A percentile compares a stretch with the other conserved stretches of the same genome.
These are phyloP conservation scores for Lasioglossum baleicum DNA, from an alignment of 1,140 invertebrate species.

Conservation along the genomic window DNA sequence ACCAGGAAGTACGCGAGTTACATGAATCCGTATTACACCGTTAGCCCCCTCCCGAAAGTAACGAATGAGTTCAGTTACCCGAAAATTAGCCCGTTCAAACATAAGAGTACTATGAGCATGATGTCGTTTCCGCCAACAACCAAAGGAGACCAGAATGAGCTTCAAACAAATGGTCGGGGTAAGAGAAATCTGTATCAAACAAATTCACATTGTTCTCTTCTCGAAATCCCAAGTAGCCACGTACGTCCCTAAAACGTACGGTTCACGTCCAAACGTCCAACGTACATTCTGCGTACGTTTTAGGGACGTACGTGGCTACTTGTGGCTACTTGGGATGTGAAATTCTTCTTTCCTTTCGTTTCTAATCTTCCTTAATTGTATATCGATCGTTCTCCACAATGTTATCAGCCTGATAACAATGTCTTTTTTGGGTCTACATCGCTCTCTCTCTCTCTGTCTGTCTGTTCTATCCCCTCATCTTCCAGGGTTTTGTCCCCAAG, in stretches of 20 bases:
- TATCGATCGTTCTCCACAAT: slow-evolving; percentile 31
- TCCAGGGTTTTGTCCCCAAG: too few species aligned
- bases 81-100: slow-evolving; percentile 74
- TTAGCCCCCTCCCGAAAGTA: slow-evolving; percentile 63
- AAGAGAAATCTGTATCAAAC: slow-evolving; percentile 70
- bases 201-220: slow-evolving; percentile 43
- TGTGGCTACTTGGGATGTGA: too few species aligned
- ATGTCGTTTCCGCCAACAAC: slow-evolving; percentile 66
- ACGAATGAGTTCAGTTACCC: slow-evolving; percentile 73
- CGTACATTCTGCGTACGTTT: too few species aligned
- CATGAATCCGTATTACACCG: slow-evolving; percentile 62
- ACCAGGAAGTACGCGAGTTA: slow-evolving; percentile 69
- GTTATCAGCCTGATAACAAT: slow-evolving; percentile 17
- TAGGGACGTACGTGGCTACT: too few species aligned
- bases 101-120: slow-evolving; percentile 68
- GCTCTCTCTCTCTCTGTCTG: too few species aligned
- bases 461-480: slow-evolving; percentile 36
- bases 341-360: slow-evolving; percentile 37
- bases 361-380: background rate
- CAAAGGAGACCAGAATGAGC: slow-evolving; percentile 67
- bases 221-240: too few species aligned
- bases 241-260: too few species aligned
- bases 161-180: slow-evolving; percentile 72
- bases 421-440: slow-evolving; percentile 44
- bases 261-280: too few species aligned